Base-by-base conservation (phyloP, 2,797 vertebrate species). In the Lithobates pipiens region DNA sequence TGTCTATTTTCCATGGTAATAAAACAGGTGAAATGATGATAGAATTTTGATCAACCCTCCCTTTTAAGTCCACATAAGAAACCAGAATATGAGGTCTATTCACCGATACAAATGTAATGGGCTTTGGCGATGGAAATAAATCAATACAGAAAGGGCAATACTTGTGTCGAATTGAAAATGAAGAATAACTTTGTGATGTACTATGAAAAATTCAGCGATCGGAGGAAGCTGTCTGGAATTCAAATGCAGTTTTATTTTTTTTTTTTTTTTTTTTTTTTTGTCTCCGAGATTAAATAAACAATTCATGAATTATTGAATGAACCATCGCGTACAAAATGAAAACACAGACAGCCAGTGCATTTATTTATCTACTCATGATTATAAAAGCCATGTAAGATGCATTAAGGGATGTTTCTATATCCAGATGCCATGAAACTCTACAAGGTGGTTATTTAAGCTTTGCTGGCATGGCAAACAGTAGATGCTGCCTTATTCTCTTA, bases 111-210 rank as follows among this genome's bases (percentile, higher is more conserved):
- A 72, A 80, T 15, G 72, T 70, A 81, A 76, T 39, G 13, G 46
- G 72, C 84, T 81, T 63, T 46, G 57, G 72, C 72, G 70, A 81
- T 81, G 63, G 69, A 80, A 76, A 76, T 81, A 81, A 86, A 81
- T 86, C 84, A 81, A 86, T 81, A 65, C 27, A 63, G 42, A 61
- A 68, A 42, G 73, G 69, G 72, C 72, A 81, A 86, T 81, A 81
- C 78, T 36, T 80, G 84, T 85, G 84, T 80, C 84, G 84, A 86
- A 81, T 76, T 81, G 84, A 86, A 29, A 81, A 76, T 86, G 84
- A 86, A 86, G 84, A 86, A 86, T 86, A 86, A 86, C 78, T 86
- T 76, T 57, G 84, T 75, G 69, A 80, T 39, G 72, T 69, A 61
- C 29, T 42, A 81, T 81, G 84, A 86, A 86, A 81, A 76, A 76